Evolutionary conservation across 2,113 vertebrate genomes (phyloP), one percentile per base, ranked within the genome.

Genomic region (Pleuronectes platessa): DNA sequence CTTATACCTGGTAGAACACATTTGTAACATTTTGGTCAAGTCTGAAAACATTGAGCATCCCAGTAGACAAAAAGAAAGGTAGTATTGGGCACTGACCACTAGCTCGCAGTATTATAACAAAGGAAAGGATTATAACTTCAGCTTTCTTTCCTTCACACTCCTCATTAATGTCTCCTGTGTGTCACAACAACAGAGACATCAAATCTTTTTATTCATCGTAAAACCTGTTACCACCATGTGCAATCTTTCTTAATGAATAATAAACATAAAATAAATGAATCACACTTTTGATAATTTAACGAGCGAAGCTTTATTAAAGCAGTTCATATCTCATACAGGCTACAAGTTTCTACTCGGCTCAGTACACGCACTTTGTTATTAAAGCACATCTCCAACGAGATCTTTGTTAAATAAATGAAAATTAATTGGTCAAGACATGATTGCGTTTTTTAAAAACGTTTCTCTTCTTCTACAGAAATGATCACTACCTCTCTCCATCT

Each of bases 251-350:
- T 15, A 51, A 5, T 7, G 47, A 51, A 20, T 5, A 51, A 51
- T 7, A 17, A 51, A 17, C 18, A 51, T 18, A 18, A 51, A 17
- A 51, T 7, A 51, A 51, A 51, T 14, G 45, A 51, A 66, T 42
- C 40, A 61, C 5, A 78, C 42, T 40, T 42, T 59, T 45, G 0
- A 82, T 81, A 81, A 81, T 71, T 84, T 88, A 81, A 70, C 61
- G 63, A 67, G 71, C 74, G 53, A 79, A 74, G 55, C 83, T 94
- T 93, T 94, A 94, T 92, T 94, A 84, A 89, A 91, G 74, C 84
- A 89, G 69, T 76, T 79, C 40, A 27, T 31, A 59, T 78, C 51
- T 81, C 24, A 70, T 84, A 83, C 85, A 90, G 51, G 70, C 54
- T 71, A 84, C 42, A 54, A 79, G 27, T 71, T 68, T 62, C 31